Evolutionary conservation across 2,888 invertebrate species (phyloP).

Genomic region (Tipula helvola): DNA sequence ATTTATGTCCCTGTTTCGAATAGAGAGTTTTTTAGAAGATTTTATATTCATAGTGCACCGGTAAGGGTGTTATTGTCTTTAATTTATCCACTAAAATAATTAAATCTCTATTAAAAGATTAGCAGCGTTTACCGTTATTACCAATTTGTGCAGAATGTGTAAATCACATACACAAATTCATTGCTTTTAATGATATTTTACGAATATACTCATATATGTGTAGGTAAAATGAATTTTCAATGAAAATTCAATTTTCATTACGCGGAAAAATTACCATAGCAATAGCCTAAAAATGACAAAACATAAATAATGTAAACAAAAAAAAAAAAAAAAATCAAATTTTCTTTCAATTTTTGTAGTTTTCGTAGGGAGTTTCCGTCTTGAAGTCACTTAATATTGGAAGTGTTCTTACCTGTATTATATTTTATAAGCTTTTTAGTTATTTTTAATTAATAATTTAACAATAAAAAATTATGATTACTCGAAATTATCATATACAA

Average conservation of each 20-base stretch:
- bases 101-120: too few relatives aligned
- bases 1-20: too few relatives aligned
- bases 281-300: not conserved
- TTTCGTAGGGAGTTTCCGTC: not conserved
- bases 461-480: too few relatives aligned
- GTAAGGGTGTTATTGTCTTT: too few relatives aligned
- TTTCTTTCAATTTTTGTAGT: not conserved
- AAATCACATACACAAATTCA: too few relatives aligned
- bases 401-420: not conserved
- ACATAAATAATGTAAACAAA: not conserved
- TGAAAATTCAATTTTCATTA: not conserved
- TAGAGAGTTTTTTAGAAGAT: too few relatives aligned
- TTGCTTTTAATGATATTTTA: not conserved
- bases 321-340: not conserved
- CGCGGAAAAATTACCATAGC: not conserved
- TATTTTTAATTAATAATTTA: too few relatives aligned
- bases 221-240: not conserved
- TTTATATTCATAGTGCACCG: too few relatives aligned
- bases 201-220: not conserved
- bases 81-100: too few relatives aligned
- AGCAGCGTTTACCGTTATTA: too few relatives aligned
- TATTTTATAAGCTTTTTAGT: not conserved
- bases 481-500: slow-evolving; percentile 14
- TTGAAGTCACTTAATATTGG: not conserved
- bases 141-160: too few relatives aligned